Conservation (phyloP, 2,113 vertebrate genomes). For the Spermophilus dauricus region DNA sequence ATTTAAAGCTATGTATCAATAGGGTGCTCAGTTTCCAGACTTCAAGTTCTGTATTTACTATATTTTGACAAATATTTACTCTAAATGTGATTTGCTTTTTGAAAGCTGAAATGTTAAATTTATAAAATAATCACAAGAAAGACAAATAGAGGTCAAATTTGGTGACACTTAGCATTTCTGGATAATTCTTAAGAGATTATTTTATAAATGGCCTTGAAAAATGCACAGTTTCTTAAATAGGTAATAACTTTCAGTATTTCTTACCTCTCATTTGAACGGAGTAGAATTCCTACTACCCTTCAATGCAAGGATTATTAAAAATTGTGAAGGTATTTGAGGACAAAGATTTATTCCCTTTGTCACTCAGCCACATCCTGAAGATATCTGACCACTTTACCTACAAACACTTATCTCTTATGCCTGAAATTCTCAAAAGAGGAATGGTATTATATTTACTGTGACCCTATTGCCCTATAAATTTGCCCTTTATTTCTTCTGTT, state of each 20-base stretch:
- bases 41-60: neutral
- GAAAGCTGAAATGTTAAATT: neutral
- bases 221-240: neutral
- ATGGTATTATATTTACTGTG: neutral
- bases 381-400: neutral
- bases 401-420: neutral
- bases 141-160: neutral
- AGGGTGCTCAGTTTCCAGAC: neutral
- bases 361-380: slow-evolving; percentile 5
- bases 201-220: neutral
- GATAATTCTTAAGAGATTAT: neutral
- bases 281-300: neutral
- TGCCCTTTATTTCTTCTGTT: neutral
- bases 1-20: neutral
- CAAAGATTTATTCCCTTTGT: neutral
- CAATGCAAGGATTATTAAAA: neutral
- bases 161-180: neutral
- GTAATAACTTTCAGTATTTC: neutral
- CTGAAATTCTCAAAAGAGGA: neutral
- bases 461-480: neutral
- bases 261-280: neutral
- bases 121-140: neutral
- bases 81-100: neutral
- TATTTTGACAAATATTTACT: neutral
- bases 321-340: neutral